Evolutionary conservation across 2,113 vertebrate genomes (phyloP).

Genomic region (Chauna torquata): DNA sequence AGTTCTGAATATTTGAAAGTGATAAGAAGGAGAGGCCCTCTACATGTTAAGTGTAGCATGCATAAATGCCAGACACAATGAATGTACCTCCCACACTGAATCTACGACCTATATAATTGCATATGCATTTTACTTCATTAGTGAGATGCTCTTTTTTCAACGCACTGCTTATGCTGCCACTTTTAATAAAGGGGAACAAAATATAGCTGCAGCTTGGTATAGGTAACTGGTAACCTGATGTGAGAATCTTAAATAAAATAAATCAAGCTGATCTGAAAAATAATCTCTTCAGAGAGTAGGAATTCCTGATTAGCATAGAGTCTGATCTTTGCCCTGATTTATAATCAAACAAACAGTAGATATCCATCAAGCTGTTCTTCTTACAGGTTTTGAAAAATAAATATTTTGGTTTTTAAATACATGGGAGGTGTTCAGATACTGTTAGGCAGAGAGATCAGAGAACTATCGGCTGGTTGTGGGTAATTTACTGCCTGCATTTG

Average conservation of each 20-base stretch:
- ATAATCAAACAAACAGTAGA: conserved; percentile 3
- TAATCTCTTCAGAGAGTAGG: neutral
- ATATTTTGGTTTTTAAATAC: conserved; percentile 21
- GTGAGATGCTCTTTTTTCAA: neutral
- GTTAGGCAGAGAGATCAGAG: neutral
- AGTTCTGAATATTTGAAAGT: neutral
- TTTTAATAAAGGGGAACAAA: neutral
- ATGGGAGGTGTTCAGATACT: neutral
- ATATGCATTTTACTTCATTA: neutral
- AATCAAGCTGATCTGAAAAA: conserved; percentile 5
- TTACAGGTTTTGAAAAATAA: neutral
- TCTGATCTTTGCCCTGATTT: neutral
- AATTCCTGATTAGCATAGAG: conserved; percentile 13
- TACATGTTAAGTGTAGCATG: neutral
- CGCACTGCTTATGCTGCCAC: neutral
- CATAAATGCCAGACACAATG: neutral
- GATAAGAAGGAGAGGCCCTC: neutral
- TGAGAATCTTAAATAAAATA: neutral
- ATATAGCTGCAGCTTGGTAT: neutral
- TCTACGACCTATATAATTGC: neutral
- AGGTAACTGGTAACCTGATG: neutral
- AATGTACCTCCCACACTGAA: neutral
- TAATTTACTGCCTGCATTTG: conserved; percentile 48
- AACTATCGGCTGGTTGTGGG: neutral
- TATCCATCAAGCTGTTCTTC: conserved; percentile 5